A percentile compares a stretch with the other conserved stretches of the same genome.
Evolutionary conservation across 2,113 vertebrate genomes (phyloP).

Genomic region (Lamprotornis superbus): DNA sequence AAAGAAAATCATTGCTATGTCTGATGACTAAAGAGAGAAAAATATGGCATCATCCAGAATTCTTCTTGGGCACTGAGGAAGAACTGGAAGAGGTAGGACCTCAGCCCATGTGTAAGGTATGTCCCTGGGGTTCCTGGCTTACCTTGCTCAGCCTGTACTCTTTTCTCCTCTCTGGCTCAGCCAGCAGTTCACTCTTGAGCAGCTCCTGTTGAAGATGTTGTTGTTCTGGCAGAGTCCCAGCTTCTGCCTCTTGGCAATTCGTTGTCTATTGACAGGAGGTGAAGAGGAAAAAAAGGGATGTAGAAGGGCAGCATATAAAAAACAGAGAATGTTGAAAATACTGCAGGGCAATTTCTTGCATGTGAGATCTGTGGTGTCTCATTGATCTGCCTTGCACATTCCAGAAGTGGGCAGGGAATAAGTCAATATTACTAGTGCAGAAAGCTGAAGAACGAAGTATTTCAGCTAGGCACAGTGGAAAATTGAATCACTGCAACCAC

Average conservation of each 20-base stretch:
- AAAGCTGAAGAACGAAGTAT: background rate
- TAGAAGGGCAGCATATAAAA: background rate
- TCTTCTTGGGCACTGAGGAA: background rate
- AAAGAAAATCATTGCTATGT: background rate
- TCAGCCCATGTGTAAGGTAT: background rate
- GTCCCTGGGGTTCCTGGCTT: background rate
- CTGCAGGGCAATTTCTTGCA: background rate
- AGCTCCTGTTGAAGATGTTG: background rate
- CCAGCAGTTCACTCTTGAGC: background rate
- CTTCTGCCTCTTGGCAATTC: background rate
- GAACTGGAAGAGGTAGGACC: background rate
- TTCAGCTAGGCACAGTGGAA: background rate
- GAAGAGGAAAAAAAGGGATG: background rate
- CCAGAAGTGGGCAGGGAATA: background rate
- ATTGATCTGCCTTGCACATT: background rate
- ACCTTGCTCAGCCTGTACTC: background rate
- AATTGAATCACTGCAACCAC: background rate
- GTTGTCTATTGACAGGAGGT: background rate
- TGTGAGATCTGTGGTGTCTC: accelerated
- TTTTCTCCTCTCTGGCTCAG: background rate
- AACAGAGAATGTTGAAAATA: background rate
- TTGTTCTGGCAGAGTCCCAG: background rate
- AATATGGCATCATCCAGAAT: background rate
- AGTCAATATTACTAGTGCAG: background rate
- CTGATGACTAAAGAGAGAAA: background rate